Conservation (phyloP, 2,797 vertebrate genomes). For the Gambelia wislizenii region DNA sequence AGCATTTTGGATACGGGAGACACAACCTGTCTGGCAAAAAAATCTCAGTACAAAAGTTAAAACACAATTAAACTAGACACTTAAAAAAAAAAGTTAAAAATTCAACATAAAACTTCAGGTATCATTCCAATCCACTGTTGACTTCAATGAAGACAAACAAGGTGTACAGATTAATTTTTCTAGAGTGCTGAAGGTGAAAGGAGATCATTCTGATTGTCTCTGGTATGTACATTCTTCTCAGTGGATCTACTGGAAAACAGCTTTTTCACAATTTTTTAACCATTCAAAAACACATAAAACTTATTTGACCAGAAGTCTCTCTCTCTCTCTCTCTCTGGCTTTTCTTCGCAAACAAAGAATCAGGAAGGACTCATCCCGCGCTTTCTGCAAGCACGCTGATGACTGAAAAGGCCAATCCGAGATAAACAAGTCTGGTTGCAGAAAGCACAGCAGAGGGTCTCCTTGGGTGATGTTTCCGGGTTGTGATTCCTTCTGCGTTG, state of each 20-base stretch:
- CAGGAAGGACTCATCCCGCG: too few relatives aligned
- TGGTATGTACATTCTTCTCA: not conserved
- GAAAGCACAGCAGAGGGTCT: too few relatives aligned
- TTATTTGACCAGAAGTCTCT: not conserved
- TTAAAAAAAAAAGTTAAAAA: too few relatives aligned
- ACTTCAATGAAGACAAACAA: not conserved
- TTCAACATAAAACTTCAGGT: not conserved
- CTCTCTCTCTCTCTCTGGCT: too few relatives aligned
- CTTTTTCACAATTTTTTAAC: not conserved
- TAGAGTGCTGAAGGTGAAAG: not conserved
- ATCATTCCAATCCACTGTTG: not conserved
- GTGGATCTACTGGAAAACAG: not conserved
- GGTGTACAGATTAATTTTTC: too few relatives aligned
- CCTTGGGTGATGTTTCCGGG: too few relatives aligned
- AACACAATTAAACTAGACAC: not conserved
- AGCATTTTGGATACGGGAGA: too few relatives aligned
- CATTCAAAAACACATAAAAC: not conserved
- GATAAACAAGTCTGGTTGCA: too few relatives aligned
- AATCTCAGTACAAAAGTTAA: not conserved
- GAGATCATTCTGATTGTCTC: not conserved
- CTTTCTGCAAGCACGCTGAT: too few relatives aligned
- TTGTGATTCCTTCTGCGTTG: too few relatives aligned
- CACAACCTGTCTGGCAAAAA: not conserved
- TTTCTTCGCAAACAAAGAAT: too few relatives aligned
- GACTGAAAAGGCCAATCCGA: too few relatives aligned